These are phyloP conservation scores for Bilobella aurantiaca DNA, from an alignment of 1,140 invertebrate species.

Conservation along the genomic window DNA sequence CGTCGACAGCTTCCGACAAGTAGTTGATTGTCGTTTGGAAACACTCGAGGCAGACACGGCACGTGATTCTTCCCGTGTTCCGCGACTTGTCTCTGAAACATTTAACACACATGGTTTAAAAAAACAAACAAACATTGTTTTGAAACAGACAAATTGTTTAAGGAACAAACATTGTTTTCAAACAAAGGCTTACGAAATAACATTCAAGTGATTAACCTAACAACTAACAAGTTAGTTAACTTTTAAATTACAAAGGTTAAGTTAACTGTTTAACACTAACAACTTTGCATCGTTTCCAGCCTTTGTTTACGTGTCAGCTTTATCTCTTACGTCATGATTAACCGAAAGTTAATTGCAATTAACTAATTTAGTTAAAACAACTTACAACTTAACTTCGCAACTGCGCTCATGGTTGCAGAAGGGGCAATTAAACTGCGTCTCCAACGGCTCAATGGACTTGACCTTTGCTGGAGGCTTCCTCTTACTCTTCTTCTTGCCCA, in stretches of 20 bases:
- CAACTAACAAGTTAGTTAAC: no score
- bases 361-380: constrained; percentile 32
- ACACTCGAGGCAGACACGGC: constrained; percentile 54
- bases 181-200: no score
- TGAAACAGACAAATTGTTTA: no score
- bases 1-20: constrained; percentile 56
- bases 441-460: constrained; percentile 86
- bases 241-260: no score
- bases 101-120: neutral
- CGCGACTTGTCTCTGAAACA: constrained; percentile 49
- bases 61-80: constrained; percentile 52
- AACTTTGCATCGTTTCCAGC: no score
- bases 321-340: no score
- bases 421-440: constrained; percentile 95
- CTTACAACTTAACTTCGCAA: constrained; percentile 99
- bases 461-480: constrained; percentile 89
- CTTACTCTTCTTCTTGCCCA: constrained; percentile 95
- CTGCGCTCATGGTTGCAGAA: constrained; percentile 99
- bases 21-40: constrained; percentile 55
- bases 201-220: no score
- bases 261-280: no score
- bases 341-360: no score
- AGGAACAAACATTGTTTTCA: no score
- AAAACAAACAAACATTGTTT: no score
- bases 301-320: no score